Percentiles rank a stretch among this genome's conserved stretches.
These are phyloP conservation scores for Australoheros scitulus DNA, from an alignment of 2,113 vertebrate genomes.

Conservation along the genomic window DNA sequence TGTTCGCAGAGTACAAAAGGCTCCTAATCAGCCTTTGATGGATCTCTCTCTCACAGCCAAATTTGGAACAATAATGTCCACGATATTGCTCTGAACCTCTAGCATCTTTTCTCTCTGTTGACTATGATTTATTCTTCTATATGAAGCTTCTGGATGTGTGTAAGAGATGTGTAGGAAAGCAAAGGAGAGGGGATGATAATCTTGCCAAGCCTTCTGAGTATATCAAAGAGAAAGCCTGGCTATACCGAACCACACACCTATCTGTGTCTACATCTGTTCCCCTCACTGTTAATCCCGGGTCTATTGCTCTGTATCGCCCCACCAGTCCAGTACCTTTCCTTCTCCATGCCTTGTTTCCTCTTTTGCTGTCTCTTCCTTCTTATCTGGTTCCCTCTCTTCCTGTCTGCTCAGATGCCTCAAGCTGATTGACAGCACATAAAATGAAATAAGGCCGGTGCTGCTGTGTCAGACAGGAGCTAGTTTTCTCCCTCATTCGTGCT, in stretches of 20 bases:
- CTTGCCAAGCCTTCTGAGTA: constrained; percentile 37
- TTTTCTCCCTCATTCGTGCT: constrained; percentile 54
- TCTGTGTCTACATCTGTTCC: constrained; percentile 68
- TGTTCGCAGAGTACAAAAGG: constrained; percentile 32
- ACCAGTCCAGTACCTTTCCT: constrained; percentile 39
- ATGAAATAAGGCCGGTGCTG: constrained; percentile 70
- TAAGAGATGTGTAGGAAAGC: constrained; percentile 38
- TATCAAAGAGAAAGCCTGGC: constrained; percentile 56
- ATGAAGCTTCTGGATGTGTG: constrained; percentile 42
- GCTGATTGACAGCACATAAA: constrained; percentile 78
- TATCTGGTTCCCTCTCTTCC: constrained; percentile 29
- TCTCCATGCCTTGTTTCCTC: constrained; percentile 50
- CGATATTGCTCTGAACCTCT: constrained; percentile 31
- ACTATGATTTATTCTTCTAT: constrained; percentile 43
- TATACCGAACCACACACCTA: constrained; percentile 53
- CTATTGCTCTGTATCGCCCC: constrained; percentile 56
- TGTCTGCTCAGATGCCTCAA: constrained; percentile 63
- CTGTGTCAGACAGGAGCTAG: constrained; percentile 64
- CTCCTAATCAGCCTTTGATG: constrained; percentile 36
- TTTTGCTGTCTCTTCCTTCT: constrained; percentile 37
- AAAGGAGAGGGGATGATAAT: constrained; percentile 26
- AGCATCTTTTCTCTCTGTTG: constrained; percentile 30
- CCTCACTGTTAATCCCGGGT: constrained; percentile 62
- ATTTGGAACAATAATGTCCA: constrained; percentile 39
- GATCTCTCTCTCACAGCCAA: constrained; percentile 7